Percentiles rank a stretch among this genome's conserved stretches.
Conservation (phyloP, 2,113 vertebrate genomes). For the Microcebus jonahi region DNA sequence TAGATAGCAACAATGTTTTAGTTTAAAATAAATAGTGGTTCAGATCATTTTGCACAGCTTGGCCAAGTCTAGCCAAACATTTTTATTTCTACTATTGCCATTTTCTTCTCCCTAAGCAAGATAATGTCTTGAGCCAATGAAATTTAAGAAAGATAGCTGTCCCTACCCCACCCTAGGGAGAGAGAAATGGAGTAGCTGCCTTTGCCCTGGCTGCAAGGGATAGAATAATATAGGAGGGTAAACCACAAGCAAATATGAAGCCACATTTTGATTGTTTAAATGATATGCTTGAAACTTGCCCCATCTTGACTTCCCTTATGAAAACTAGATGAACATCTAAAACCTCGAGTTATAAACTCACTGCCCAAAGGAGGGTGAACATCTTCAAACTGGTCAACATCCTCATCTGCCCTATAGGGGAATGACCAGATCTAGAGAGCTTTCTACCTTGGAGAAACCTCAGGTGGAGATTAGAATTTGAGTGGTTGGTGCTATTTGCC, state of each 20-base stretch:
- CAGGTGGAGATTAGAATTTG: background rate
- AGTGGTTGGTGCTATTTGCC: background rate
- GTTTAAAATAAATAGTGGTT: slow-evolving; percentile 47
- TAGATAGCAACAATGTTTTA: slow-evolving; percentile 52
- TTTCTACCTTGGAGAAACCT: background rate
- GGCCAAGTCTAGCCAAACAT: background rate
- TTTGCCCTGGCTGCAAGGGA: background rate
- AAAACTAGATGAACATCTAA: slow-evolving; percentile 17
- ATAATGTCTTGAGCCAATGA: background rate
- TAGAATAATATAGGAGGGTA: background rate
- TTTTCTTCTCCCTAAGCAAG: slow-evolving; percentile 23
- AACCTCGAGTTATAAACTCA: slow-evolving; percentile 11
- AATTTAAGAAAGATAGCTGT: background rate
- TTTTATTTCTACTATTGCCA: slow-evolving; percentile 42
- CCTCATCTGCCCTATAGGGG: background rate
- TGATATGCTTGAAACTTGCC: background rate
- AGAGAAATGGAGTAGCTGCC: background rate
- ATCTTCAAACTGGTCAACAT: background rate
- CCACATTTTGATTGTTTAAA: slow-evolving; percentile 28
- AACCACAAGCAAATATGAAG: background rate
- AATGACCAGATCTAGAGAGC: background rate
- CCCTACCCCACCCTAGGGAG: background rate
- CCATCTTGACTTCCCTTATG: background rate
- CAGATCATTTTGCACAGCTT: slow-evolving; percentile 31
- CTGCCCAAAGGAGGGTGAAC: background rate